Base-by-base conservation (phyloP, 2,888 invertebrate genomes). In the Chrysotoxum bicinctum region DNA sequence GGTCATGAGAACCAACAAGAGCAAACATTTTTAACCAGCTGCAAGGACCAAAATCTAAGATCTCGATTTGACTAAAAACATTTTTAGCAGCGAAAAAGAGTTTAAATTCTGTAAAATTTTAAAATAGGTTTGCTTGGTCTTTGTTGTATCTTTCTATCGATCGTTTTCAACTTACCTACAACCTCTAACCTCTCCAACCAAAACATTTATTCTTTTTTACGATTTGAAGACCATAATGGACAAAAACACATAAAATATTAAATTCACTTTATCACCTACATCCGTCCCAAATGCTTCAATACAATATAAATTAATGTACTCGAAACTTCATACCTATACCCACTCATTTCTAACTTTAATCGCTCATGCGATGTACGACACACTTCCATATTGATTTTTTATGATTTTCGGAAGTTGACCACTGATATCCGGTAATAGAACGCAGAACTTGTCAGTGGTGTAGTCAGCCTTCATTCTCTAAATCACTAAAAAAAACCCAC, bases 381-480 rank as follows among this genome's bases (percentile, higher is more conserved):
- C 21, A 19, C 50, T 21, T 16, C 16, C 35, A 45, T 62, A 70
- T 64, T 77, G 77, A 69, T 62, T 77, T 54, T 56, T 64, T 68
- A 82, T 76, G 76, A 82, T 83, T 64, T 74, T 78, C 78, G 78
- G 78, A 79, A 75, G 78, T 79, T 79, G 70, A 84, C 74, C 74
- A 50, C 69, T 64, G 78, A 70, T 78, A 78, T 78, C 78, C 78
- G 78, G 78, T 43, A 56, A 69, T 64, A 77, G 68, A 76, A 66
- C 21, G 43, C 37, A 50, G 21, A 23, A 37, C 21, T 21, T 50
- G 21, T 50, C 23, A 50, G 14, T 50, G 48, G 23, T 30, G 23
- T 10, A 43, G 70, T 70, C 48, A 76, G 23, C 52, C 23, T 68
- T 58, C 45, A 50, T 66, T 66, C 66, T 66, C 35, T 50, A 35